A percentile compares a stretch with the other conserved stretches of the same genome.
These are phyloP conservation scores for Pocillopora verrucosa DNA, from an alignment of 64 coral and sea anemone genomes.

Conservation along the genomic window DNA sequence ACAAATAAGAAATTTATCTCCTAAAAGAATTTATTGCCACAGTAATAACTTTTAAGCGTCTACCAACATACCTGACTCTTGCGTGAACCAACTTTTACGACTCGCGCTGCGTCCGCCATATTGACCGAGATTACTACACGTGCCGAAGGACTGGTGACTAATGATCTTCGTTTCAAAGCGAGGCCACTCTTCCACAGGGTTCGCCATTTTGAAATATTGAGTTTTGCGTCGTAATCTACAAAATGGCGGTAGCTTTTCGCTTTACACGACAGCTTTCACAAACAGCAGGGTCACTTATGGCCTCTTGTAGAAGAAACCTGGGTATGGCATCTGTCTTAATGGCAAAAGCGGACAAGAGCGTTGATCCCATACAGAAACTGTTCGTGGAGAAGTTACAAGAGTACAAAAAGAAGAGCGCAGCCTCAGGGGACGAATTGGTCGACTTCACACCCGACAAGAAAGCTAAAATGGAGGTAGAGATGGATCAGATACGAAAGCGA, in stretches of 20 bases:
- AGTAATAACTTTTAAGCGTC: neutral
- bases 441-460: conserved; percentile 79
- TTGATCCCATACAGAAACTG: conserved; percentile 83
- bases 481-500: conserved; percentile 84
- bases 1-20: neutral
- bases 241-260: conserved; percentile 65
- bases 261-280: conserved; percentile 40
- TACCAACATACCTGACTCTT: conserved; percentile 78
- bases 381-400: conserved; percentile 87
- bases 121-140: neutral
- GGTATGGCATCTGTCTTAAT: conserved; percentile 55
- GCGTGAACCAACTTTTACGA: conserved; percentile 86
- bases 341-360: conserved; percentile 71
- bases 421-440: conserved; percentile 73
- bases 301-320: conserved; percentile 59
- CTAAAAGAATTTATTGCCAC: neutral
- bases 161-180: conserved; percentile 28
- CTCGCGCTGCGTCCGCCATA: neutral
- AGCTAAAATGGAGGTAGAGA: conserved; percentile 73
- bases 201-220: conserved; percentile 77
- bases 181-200: conserved; percentile 10
- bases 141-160: neutral
- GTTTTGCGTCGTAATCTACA: neutral
- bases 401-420: conserved; percentile 88
- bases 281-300: neutral